These are phyloP conservation scores for Scaptomyza hsui DNA, from an alignment of 1,140 invertebrate genomes.

Conservation along the genomic window DNA sequence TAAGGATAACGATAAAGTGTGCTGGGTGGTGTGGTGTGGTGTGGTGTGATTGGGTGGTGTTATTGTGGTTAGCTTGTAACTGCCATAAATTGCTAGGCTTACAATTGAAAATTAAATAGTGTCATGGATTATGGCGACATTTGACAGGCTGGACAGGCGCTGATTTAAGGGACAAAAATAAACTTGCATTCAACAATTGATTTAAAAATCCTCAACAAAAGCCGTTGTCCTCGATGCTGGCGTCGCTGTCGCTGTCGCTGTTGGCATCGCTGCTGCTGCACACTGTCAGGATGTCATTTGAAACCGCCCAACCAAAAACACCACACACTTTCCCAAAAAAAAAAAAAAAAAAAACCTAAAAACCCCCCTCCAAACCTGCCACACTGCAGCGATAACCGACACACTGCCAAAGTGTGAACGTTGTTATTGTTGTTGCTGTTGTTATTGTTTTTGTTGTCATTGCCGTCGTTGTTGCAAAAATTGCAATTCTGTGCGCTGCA, in stretches of 20 bases:
- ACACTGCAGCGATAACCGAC: constrained; percentile 57
- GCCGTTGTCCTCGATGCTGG: constrained; percentile 58
- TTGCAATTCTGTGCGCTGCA: constrained; percentile 48
- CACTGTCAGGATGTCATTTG: constrained; percentile 75
- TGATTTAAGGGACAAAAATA: constrained; percentile 69
- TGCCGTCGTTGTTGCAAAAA: constrained; percentile 37
- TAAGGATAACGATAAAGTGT: neutral
- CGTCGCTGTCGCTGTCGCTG: constrained; percentile 17
- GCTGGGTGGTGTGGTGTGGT: neutral
- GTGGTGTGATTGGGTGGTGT: neutral
- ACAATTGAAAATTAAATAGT: constrained; percentile 80
- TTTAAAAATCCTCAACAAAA: constrained; percentile 75
- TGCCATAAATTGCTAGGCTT: constrained; percentile 65
- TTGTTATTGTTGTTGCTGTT: constrained; percentile 34
- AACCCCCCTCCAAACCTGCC: neutral
- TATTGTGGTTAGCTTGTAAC: constrained; percentile 15
- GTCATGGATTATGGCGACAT: constrained; percentile 59
- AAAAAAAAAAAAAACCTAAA: neutral
- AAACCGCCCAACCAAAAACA: constrained; percentile 37
- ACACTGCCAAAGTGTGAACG: constrained; percentile 57
- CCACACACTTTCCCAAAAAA: constrained; percentile 2
- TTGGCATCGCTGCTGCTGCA: constrained; percentile 30
- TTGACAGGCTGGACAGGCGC: constrained; percentile 54
- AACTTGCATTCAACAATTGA: constrained; percentile 78
- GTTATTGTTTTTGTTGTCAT: neutral